Evolutionary conservation across 2,888 invertebrate species (phyloP).

Genomic region (Hymenopus coronatus): DNA sequence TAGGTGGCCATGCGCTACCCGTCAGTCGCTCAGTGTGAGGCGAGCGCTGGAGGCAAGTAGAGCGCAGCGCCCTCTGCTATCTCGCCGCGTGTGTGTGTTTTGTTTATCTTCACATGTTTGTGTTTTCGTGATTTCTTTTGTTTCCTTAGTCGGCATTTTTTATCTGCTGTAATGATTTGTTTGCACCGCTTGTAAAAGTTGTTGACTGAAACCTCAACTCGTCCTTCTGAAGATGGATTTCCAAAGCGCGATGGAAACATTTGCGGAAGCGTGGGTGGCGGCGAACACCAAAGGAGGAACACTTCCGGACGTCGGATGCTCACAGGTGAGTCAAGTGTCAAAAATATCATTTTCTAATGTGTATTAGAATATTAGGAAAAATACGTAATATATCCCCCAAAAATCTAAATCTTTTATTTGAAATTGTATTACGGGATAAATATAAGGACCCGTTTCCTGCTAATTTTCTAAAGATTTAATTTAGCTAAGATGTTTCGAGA

Average conservation of each 20-base stretch:
- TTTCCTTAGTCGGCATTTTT: too few species aligned
- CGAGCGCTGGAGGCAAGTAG: neutral
- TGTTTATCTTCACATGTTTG: neutral
- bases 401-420: too few species aligned
- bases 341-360: neutral
- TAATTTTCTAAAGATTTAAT: too few species aligned
- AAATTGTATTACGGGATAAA: too few species aligned
- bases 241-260: slow-evolving; percentile 97
- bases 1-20: neutral
- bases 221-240: slow-evolving; percentile 72
- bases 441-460: too few species aligned
- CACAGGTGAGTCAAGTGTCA: slow-evolving; percentile 27
- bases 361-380: too few species aligned
- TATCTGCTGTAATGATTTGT: too few species aligned
- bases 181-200: too few species aligned
- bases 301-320: slow-evolving; percentile 41
- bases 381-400: too few species aligned
- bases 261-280: slow-evolving; percentile 96
- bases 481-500: too few species aligned
- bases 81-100: neutral
- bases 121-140: too few species aligned
- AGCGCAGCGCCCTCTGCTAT: neutral
- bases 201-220: too few species aligned
- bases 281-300: slow-evolving; percentile 69
- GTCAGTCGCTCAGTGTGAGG: neutral